These are phyloP conservation scores for Hippocampus mohnikei DNA, from an alignment of 2,113 vertebrate genomes.

Conservation along the genomic window DNA sequence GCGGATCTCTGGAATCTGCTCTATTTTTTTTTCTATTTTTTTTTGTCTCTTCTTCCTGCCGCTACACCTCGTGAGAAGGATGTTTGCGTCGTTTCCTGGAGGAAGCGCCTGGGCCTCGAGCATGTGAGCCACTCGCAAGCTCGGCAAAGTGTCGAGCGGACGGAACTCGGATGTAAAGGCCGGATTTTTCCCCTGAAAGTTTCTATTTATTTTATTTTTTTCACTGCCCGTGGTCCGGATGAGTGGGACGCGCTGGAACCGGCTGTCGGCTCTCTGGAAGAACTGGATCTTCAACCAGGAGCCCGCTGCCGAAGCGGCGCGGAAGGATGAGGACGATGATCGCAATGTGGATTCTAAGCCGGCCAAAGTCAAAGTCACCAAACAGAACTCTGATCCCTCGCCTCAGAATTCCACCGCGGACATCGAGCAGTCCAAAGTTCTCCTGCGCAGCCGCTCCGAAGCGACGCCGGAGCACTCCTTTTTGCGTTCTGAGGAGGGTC, in stretches of 20 bases:
- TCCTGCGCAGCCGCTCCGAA: slow-evolving; percentile 26
- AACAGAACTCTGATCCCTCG: slow-evolving; percentile 21
- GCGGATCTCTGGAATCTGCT: slow-evolving; percentile 54
- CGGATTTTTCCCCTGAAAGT: slow-evolving; percentile 13
- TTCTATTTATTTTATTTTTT: slow-evolving; percentile 9
- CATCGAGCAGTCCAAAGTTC: slow-evolving; percentile 16
- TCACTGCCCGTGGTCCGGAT: slow-evolving; percentile 62
- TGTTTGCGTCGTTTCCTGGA: slow-evolving; percentile 78
- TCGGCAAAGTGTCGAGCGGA: slow-evolving; percentile 54
- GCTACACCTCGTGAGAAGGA: slow-evolving; percentile 38
- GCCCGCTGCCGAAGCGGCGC: slow-evolving; percentile 33
- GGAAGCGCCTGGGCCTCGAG: slow-evolving; percentile 72
- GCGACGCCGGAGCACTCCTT: neutral
- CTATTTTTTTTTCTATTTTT: slow-evolving; percentile 25
- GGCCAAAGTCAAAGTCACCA: neutral
- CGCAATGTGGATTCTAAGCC: neutral
- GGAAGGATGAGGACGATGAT: slow-evolving; percentile 12
- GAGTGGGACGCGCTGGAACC: slow-evolving; percentile 78
- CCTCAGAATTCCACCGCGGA: neutral
- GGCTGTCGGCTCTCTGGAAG: slow-evolving; percentile 81
- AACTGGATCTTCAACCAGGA: slow-evolving; percentile 90
- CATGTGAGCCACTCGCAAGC: slow-evolving; percentile 43
- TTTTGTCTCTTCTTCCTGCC: slow-evolving; percentile 12
- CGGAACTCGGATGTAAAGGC: slow-evolving; percentile 19
- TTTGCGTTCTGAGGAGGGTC: slow-evolving; percentile 45